Conservation (phyloP, 2,888 invertebrate genomes). For the Pardosa pseudoannulata region DNA sequence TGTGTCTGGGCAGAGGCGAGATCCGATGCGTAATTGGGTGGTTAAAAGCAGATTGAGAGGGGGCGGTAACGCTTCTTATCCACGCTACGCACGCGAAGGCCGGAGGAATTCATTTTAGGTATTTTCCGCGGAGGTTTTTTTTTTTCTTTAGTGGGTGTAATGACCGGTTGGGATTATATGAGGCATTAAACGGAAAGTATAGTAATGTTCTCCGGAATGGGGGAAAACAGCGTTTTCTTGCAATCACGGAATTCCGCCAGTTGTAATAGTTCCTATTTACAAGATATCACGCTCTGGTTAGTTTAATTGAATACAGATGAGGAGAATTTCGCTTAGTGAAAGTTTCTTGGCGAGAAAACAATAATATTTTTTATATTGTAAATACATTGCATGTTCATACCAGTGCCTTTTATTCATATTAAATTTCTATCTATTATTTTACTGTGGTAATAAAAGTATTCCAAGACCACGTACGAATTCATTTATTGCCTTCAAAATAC, state of each 20-base stretch:
- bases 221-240: not conserved
- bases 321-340: not conserved
- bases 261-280: not conserved
- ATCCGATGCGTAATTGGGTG: constrained; percentile 71
- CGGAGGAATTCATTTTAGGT: constrained; percentile 34
- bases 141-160: not conserved
- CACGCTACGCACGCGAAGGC: constrained; percentile 28
- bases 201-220: not conserved
- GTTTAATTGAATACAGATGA: constrained; percentile 10
- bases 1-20: constrained; percentile 33
- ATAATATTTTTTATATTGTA: no score
- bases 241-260: constrained; percentile 1
- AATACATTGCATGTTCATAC: no score
- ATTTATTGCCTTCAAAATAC: no score
- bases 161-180: constrained; percentile 15
- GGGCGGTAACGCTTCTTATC: constrained; percentile 64
- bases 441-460: no score
- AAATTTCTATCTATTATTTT: no score
- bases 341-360: no score
- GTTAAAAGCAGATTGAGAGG: constrained; percentile 72
- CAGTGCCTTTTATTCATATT: no score
- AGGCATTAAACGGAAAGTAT: constrained; percentile 5
- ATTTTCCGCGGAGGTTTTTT: constrained; percentile 1
- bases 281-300: not conserved
- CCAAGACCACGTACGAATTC: no score